Evolutionary conservation across 2,113 vertebrate genomes (phyloP).

Genomic region (Sinocyclocheilus anshuiensis): DNA sequence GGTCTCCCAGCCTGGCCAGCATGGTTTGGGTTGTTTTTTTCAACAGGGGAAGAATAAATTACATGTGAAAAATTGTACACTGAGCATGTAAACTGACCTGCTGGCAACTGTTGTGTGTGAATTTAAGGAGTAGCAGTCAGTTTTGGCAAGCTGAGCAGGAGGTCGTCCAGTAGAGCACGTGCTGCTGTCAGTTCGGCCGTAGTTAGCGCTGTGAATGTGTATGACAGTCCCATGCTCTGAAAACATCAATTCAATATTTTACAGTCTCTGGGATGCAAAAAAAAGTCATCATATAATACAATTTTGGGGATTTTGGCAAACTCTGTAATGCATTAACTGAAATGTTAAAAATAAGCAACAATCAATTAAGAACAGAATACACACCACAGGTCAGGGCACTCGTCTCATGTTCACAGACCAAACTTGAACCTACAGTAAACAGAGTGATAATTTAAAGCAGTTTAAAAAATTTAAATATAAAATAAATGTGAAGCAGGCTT

Average conservation of each 20-base stretch:
- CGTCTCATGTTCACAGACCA: slow-evolving; percentile 9
- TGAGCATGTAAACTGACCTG: too few relatives aligned
- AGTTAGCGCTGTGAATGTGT: slow-evolving; percentile 28
- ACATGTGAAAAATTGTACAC: too few relatives aligned
- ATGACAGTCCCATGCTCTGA: not conserved
- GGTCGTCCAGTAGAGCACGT: slow-evolving; percentile 22
- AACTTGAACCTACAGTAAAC: slow-evolving; percentile 11
- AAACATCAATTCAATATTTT: not conserved
- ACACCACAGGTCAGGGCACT: slow-evolving; percentile 29
- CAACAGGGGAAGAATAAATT: not conserved
- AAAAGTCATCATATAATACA: too few relatives aligned
- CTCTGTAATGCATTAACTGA: too few relatives aligned
- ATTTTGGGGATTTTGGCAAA: too few relatives aligned
- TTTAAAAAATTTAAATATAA: not conserved
- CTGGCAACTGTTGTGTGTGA: too few relatives aligned
- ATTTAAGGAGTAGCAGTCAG: slow-evolving; percentile 1
- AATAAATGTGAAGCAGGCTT: too few relatives aligned
- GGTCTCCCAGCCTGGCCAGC: too few relatives aligned
- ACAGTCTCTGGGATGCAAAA: too few relatives aligned
- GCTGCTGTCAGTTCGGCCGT: not conserved
- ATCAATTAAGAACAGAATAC: not conserved
- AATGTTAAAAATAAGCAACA: too few relatives aligned
- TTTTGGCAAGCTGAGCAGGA: not conserved
- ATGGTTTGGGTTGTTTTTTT: too few relatives aligned
- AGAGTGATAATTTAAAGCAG: not conserved